Conservation (phyloP, 2,888 invertebrate species). For the Stegana nigrithorax region DNA sequence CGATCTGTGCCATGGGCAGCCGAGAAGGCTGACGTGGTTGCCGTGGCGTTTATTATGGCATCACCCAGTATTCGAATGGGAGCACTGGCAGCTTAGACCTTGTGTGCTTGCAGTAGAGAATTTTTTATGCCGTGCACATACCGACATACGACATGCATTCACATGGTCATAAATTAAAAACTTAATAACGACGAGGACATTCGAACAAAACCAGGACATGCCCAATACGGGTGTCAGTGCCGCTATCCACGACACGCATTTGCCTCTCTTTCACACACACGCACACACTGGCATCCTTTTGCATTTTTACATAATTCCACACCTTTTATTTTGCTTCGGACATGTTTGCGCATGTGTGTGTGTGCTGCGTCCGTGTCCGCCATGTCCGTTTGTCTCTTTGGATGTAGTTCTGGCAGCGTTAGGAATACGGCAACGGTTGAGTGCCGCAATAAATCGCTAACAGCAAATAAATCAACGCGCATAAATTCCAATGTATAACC, state of each 20-base stretch:
- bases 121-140: not conserved
- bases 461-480: constrained; percentile 66
- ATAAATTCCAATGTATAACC: constrained; percentile 63
- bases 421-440: constrained; percentile 21
- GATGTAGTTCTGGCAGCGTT: constrained; percentile 28
- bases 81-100: no score
- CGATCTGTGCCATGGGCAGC: no score
- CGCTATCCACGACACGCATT: not conserved
- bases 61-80: no score
- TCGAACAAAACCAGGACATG: constrained; percentile 58
- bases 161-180: constrained; percentile 63
- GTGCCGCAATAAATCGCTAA: constrained; percentile 65
- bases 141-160: constrained; percentile 17
- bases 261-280: not conserved
- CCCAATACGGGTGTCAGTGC: constrained; percentile 49
- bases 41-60: no score
- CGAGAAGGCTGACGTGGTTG: no score
- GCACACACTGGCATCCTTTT: constrained; percentile 24
- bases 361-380: constrained; percentile 7
- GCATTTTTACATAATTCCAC: constrained; percentile 39
- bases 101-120: no score
- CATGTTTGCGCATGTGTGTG: constrained; percentile 2
- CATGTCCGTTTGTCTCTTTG: constrained; percentile 10
- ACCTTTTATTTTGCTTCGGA: constrained; percentile 6
- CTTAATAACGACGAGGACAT: constrained; percentile 62